A percentile compares a stretch with the other conserved stretches of the same genome.
These are phyloP conservation scores for Drosophila neutralis DNA, from an alignment of 2,888 invertebrate genomes.

Conservation along the genomic window DNA sequence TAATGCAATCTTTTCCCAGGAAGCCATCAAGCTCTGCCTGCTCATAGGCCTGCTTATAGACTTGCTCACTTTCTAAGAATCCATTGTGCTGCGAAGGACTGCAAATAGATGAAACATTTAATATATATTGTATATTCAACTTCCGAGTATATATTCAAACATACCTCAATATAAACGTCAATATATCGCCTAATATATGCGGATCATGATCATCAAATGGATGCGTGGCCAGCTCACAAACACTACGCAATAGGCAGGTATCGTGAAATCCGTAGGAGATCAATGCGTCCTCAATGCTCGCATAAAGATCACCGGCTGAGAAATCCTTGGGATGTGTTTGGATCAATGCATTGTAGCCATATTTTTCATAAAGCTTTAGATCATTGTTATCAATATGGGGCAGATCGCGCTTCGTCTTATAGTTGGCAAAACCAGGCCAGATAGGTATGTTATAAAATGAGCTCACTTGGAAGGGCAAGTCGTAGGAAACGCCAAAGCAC, in stretches of 20 bases:
- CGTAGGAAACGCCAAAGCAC: constrained; percentile 84
- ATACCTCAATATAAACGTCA: constrained; percentile 89
- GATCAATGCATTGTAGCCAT: constrained; percentile 42
- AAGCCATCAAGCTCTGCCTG: constrained; percentile 79
- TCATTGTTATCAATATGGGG: constrained; percentile 20
- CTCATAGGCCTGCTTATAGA: constrained; percentile 82
- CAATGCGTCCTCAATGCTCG: constrained; percentile 79
- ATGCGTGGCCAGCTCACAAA: constrained; percentile 89
- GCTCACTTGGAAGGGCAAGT: constrained; percentile 72
- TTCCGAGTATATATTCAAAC: constrained; percentile 50
- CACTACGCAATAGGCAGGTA: constrained; percentile 88
- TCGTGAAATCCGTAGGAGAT: constrained; percentile 86
- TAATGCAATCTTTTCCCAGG: constrained; percentile 73
- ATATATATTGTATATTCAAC: not conserved
- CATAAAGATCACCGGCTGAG: constrained; percentile 83
- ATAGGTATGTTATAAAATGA: constrained; percentile 83
- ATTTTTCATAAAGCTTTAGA: constrained; percentile 54
- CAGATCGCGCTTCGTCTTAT: constrained; percentile 49
- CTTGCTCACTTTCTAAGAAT: constrained; percentile 86
- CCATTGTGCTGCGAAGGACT: constrained; percentile 86
- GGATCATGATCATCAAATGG: constrained; percentile 86
- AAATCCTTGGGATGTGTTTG: constrained; percentile 82
- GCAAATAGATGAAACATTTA: not conserved
- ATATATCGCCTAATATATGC: constrained; percentile 88
- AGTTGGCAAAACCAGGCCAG: constrained; percentile 80